Base-by-base conservation (phyloP, 2,113 vertebrate species). In the Anguilla japonica region DNA sequence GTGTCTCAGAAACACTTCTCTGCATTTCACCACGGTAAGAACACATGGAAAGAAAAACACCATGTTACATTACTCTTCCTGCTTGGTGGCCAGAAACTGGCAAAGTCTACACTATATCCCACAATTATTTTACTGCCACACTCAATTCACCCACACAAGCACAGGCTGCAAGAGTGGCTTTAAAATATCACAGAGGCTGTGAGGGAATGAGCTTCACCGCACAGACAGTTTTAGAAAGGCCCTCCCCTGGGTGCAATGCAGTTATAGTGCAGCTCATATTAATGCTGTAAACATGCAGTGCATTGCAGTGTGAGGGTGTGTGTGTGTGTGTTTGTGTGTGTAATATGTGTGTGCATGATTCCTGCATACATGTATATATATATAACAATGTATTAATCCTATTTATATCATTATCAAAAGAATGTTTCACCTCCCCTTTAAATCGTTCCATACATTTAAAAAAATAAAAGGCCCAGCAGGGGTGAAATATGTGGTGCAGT, bases 31-130 rank as follows among this genome's bases (percentile, higher is more conserved):
- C 90, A 92, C 91, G 93, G 93, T 95, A 95, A 95, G 94, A 95
- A 93, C 91, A 94, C 93, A 93, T 95, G 95, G 95, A 96, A 96
- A 97, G 96, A 96, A 93, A 95, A 97, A 96, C 92, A 93, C 90
- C 86, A 87, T 86, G 87, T 87, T 88, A 87, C 75, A 83, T 86
- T 87, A 86, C 57, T 18, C 57, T 75, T 78, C 82, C 78, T 34
- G 80, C 16, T 80, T 63, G 78, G 85, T 90, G 86, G 92, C 91
- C 93, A 93, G 88, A 89, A 89, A 87, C 84, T 91, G 93, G 93
- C 90, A 94, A 91, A 80, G n/a, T 92, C 81, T 88, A 85, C 63
- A 67, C 82, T 87, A 82, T 46, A 88, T 81, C 85, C 50, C 41
- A 90, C 81, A 34, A 78, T 91, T 79, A 92, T 81, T 84, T 82